These are phyloP conservation scores for Synaphobranchus kaupii DNA, from an alignment of 2,797 vertebrate genomes.

Conservation along the genomic window DNA sequence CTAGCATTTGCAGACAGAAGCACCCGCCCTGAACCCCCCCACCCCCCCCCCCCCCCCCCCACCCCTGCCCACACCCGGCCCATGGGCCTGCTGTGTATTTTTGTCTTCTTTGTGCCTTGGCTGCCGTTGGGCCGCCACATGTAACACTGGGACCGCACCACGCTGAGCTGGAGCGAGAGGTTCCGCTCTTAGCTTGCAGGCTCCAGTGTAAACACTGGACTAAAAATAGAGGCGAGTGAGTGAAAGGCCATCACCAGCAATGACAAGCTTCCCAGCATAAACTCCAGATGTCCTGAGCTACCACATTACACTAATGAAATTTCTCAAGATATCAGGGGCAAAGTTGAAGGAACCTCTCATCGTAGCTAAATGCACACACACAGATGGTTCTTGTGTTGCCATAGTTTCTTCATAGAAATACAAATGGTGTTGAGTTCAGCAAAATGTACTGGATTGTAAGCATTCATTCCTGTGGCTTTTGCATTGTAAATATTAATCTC, in stretches of 20 bases:
- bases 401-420: not conserved
- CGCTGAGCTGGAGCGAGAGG: not conserved
- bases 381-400: not conserved
- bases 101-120: not conserved
- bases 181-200: not conserved
- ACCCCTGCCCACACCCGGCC: not conserved
- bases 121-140: not conserved
- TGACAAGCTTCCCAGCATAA: conserved; percentile 10
- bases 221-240: not conserved
- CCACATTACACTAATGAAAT: not conserved
- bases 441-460: not conserved
- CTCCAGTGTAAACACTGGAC: conserved; percentile 8
- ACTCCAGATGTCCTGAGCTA: not conserved
- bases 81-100: not conserved
- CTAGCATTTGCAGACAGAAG: not conserved
- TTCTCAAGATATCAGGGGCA: not conserved
- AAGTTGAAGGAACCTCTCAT: not conserved
- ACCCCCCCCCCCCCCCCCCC: not conserved
- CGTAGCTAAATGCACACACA: not conserved
- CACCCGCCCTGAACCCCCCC: not conserved
- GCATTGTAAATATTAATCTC: not conserved
- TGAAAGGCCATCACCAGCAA: not conserved
- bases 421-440: not conserved
- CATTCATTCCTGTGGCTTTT: not conserved
- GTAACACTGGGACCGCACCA: not conserved